Base-by-base conservation (phyloP, 1,140 invertebrate species). In the Drosophila paulistorum region DNA sequence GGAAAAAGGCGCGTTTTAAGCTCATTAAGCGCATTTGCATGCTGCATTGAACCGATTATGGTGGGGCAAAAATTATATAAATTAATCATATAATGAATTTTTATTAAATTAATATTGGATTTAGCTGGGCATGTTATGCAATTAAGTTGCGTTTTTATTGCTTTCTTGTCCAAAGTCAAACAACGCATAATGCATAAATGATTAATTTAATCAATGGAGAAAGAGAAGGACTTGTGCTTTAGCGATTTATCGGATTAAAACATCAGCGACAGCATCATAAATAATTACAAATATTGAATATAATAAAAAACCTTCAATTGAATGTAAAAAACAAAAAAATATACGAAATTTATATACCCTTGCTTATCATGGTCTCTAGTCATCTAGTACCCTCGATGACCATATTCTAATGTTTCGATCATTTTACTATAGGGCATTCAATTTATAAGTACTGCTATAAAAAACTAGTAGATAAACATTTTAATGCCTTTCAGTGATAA, bases 61-160 rank as follows among this genome's bases (percentile, higher is more conserved):
- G 30, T 17, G 45, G 45, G 75, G 71, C 72, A 62, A 41, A 71
- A 65, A 71, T 74, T 69, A 74, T 79, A 82, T 66, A 72, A 77
- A 83, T 87, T 79, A 87, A 83, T 87, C 72, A 62, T 48, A 68
- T 77, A 83, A 77, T 79, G 76, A 72, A 71, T 79, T 86, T 74
- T 71, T 70, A 89, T 79, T 87, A 67, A 83, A 86, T 87, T 87
- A 81, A 86, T 85, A 79, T 83, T 79, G 86, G 63, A 83, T 77
- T 86, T 79, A 77, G 72, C 55, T 65, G 63, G 41, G 39, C 48
- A 59, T 13, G 68, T 41, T 39, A 33, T 35, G 35, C 39, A 59
- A 64, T 64, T 69, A 62, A 66, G 37, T 64, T 51, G 39, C 66
- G 65, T 54, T 51, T 51, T 51, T 51, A 6, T 17, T 51, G 17